Evolutionary conservation across 2,797 vertebrate species (phyloP).

Genomic region (Salmo trutta): DNA sequence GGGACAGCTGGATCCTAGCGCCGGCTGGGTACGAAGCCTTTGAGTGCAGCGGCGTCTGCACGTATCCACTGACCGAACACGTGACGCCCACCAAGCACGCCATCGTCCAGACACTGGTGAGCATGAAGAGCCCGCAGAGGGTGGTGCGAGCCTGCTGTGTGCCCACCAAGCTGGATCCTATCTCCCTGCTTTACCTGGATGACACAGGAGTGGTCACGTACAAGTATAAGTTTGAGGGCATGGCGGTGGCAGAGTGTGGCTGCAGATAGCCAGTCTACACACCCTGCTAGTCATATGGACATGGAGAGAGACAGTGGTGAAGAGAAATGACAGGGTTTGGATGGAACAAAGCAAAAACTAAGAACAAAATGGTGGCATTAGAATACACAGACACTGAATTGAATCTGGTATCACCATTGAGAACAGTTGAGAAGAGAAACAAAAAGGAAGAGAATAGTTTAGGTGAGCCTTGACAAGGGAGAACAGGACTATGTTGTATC

Average conservation of each 20-base stretch:
- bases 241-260: conserved; percentile 96
- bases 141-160: conserved; percentile 93
- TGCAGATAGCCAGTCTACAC: conserved; percentile 86
- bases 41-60: conserved; percentile 88
- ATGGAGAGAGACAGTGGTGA: not conserved
- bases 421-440: not conserved
- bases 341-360: not conserved
- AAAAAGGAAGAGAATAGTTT: not conserved
- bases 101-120: conserved; percentile 91
- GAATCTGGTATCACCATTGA: too few relatives aligned
- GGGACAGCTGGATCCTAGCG: conserved; percentile 98
- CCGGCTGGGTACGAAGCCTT: conserved; percentile 92
- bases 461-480: not conserved
- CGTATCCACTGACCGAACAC: conserved; percentile 90
- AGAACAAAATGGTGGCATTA: not conserved
- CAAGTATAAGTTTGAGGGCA: conserved; percentile 97
- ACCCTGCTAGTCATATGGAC: conserved; percentile 21
- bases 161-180: conserved; percentile 95
- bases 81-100: conserved; percentile 97
- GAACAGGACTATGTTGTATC: not conserved
- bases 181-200: conserved; percentile 95
- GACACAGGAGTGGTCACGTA: conserved; percentile 95
- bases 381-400: not conserved
- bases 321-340: not conserved
- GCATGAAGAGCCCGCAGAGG: conserved; percentile 91